Conservation (phyloP, 2,888 invertebrate species). For the Schizotus pectinicornis region DNA sequence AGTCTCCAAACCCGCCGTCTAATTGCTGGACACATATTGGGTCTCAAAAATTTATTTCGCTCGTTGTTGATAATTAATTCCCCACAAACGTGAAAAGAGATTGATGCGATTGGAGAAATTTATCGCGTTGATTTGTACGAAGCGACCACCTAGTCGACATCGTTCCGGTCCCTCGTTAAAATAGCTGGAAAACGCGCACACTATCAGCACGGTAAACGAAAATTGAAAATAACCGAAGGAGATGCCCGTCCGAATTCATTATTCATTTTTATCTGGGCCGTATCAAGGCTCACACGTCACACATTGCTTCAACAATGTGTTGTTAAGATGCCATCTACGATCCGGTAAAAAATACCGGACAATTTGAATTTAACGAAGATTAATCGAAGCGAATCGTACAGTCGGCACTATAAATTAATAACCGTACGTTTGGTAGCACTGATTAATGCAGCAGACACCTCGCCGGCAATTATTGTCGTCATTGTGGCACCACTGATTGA, state of each 20-base stretch:
- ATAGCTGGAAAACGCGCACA: not conserved
- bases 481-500: constrained; percentile 47
- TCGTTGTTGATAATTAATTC: constrained; percentile 10
- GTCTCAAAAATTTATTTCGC: too few species aligned
- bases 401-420: constrained; percentile 49
- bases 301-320: constrained; percentile 49
- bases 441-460: constrained; percentile 47
- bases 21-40: too few species aligned
- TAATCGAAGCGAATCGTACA: constrained; percentile 50
- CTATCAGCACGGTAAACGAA: constrained; percentile 9
- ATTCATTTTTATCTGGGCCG: constrained; percentile 51
- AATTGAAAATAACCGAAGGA: constrained; percentile 28
- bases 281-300: constrained; percentile 47
- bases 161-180: constrained; percentile 1
- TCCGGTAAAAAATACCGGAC: constrained; percentile 46
- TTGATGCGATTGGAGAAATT: not conserved
- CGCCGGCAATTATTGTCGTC: constrained; percentile 47
- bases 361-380: constrained; percentile 57
- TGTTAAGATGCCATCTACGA: constrained; percentile 51
- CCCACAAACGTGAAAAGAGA: not conserved
- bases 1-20: too few species aligned
- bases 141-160: constrained; percentile 2
- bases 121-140: not conserved
- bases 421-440: constrained; percentile 42
- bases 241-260: constrained; percentile 40